These are phyloP conservation scores for Homarus americanus DNA, from an alignment of 1,140 invertebrate species.

Conservation along the genomic window DNA sequence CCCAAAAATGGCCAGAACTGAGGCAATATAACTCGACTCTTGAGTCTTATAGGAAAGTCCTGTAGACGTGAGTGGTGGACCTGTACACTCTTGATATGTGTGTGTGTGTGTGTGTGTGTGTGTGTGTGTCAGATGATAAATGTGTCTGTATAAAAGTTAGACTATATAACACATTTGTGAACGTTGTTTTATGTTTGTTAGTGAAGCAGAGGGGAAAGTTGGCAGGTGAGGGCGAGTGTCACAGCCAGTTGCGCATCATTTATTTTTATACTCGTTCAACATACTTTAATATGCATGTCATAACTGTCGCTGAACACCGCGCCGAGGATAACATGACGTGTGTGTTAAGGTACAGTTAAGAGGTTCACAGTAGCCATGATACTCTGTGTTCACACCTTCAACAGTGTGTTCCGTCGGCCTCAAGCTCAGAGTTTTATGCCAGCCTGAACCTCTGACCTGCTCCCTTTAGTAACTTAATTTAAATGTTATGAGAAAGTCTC, in stretches of 20 bases:
- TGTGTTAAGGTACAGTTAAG: no score
- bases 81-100: neutral
- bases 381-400: no score
- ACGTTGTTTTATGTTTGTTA: neutral
- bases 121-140: neutral
- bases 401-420: no score
- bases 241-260: neutral
- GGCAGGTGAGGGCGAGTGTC: neutral
- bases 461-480: no score
- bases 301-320: no score
- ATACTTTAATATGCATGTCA: neutral
- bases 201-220: neutral
- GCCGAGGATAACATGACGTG: no score
- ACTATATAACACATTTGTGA: neutral
- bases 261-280: neutral
- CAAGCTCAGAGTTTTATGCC: no score
- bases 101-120: neutral
- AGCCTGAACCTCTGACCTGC: no score
- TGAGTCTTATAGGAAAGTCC: neutral
- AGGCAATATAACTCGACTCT: neutral
- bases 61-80: neutral
- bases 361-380: no score
- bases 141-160: neutral
- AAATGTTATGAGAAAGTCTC: no score
- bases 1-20: slow-evolving; percentile 5